phyloP scores from a whole-genome alignment of 2,797 vertebrate species.

The Delichon dasypus region DNA sequence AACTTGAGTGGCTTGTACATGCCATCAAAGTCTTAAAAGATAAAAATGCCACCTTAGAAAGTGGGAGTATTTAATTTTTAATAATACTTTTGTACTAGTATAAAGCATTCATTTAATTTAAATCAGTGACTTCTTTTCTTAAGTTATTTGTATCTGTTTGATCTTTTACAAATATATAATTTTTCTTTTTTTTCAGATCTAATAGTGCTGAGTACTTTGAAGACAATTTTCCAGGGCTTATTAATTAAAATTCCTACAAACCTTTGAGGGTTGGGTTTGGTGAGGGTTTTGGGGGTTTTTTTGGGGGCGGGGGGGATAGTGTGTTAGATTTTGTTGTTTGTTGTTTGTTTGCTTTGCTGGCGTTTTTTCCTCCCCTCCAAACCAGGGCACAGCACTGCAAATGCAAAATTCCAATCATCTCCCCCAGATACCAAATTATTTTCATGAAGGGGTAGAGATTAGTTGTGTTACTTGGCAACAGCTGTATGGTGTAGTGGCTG shows the following conservation, averaged over 20 bases:
- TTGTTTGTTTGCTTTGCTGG: neutral
- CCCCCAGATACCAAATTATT: neutral
- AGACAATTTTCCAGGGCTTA: neutral
- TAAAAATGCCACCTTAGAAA: conserved; percentile 49
- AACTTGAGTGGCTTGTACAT: conserved; percentile 49
- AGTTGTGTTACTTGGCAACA: neutral
- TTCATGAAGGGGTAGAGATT: neutral
- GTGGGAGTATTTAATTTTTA: conserved; percentile 46
- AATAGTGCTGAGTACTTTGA: neutral
- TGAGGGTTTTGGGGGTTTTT: neutral
- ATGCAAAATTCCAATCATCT: neutral
- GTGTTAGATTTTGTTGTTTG: neutral
- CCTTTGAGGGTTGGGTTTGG: neutral
- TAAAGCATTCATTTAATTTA: conserved; percentile 45
- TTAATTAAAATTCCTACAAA: neutral
- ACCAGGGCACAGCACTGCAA: neutral
- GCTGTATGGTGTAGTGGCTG: neutral
- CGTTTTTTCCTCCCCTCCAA: neutral
- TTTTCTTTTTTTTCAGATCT: neutral
- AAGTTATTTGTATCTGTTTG: conserved; percentile 8
- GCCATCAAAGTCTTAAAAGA: conserved; percentile 27
- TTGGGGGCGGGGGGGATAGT: too few relatives aligned
- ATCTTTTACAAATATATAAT: conserved; percentile 17
- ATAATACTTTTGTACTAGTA: conserved; percentile 27
- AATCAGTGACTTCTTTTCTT: conserved; percentile 26